Evolutionary conservation across 2,797 vertebrate genomes (phyloP).

Genomic region (Thunnus albacares): DNA sequence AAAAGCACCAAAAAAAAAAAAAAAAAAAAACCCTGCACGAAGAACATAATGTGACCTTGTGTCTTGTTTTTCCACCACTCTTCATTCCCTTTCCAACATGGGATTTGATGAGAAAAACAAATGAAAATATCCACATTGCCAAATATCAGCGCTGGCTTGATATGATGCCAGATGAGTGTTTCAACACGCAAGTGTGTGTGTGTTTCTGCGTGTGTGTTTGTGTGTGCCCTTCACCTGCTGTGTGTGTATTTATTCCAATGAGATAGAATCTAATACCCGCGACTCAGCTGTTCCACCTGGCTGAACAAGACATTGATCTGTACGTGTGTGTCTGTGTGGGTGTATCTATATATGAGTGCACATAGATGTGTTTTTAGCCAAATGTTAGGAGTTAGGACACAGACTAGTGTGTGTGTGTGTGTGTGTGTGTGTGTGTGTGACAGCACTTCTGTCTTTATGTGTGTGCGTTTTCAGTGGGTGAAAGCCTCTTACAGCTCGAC

Average conservation of each 20-base stretch:
- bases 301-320: conserved; percentile 28
- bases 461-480: background rate
- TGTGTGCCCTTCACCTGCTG: conserved; percentile 25
- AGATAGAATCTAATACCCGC: conserved; percentile 9
- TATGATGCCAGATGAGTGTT: conserved; percentile 25
- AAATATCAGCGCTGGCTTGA: conserved; percentile 17
- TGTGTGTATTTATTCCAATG: conserved; percentile 26
- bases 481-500: background rate
- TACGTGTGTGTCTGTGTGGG: background rate
- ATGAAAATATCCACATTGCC: conserved; percentile 1
- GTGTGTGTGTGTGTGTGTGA: conserved; percentile 1
- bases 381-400: background rate
- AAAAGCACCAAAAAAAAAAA: conserved; percentile 20
- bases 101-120: conserved; percentile 36
- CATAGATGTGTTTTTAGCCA: background rate
- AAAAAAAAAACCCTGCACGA: background rate
- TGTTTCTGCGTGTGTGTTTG: background rate
- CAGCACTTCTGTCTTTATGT: background rate
- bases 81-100: conserved; percentile 26
- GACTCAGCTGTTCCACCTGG: conserved; percentile 29
- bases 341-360: conserved; percentile 7
- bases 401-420: background rate
- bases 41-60: conserved; percentile 7
- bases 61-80: conserved; percentile 16
- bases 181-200: background rate